Evolutionary conservation across 2,888 invertebrate genomes (phyloP), one percentile per base, ranked within the genome.

Genomic region (Lasius fuliginosus): DNA sequence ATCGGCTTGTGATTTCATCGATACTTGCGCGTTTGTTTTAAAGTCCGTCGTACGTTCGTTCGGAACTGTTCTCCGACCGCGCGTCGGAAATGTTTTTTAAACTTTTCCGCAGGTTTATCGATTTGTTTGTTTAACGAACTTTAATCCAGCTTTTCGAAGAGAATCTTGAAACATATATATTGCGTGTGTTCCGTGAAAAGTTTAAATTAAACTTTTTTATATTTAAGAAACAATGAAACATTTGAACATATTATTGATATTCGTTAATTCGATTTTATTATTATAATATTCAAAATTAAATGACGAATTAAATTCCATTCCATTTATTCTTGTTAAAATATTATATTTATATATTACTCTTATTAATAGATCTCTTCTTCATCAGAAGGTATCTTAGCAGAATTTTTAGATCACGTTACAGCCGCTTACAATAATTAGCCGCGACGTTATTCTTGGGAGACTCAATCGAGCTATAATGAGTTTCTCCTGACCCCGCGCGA

Each of bases 391-490:
- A 36, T 64, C 11, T 36, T 11, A 9, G 46, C 18, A 9, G 36
- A 36, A 49, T 67, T 76, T 67, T 76, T 53, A 53, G 53, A 76
- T 76, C 76, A 49, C 36, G 12, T 76, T 68, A 73, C 71, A 71
- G 46, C 62, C 75, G 81, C 58, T 60, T 69, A 62, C 64, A 81
- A 40, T 81, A 68, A 67, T 60, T 68, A 62, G 60, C 68, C 53
- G 40, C 62, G 68, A 83, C 67, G 81, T 82, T 83, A 81, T 83
- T 83, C 62, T 68, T 81, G 53, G 62, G 40, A 33, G 81, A 68
- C 68, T 62, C 82, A 60, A 68, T 68, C 82, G 81, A 49, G 68
- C 60, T 42, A 40, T 83, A 83, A 83, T 82, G 68, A 83, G 67
- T 83, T 83, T 83, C 82, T 82, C 12, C 62, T 82, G 56, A 46